Conservation (phyloP, 1,140 invertebrate species). For the Anthonomus grandis region DNA sequence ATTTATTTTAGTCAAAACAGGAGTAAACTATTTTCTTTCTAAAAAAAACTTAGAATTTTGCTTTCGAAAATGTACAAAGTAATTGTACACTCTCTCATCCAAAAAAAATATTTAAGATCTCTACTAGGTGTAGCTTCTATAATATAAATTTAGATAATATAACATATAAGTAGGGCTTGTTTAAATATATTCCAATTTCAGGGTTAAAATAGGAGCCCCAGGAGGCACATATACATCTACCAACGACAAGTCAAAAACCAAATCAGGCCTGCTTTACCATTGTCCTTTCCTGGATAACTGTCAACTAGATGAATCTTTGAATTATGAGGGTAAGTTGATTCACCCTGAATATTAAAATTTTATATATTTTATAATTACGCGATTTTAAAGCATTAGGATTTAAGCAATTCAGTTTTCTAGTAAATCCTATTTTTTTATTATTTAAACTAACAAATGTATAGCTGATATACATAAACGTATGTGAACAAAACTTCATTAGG, state of each 20-base stretch:
- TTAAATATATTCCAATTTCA: background rate
- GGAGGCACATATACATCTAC: background rate
- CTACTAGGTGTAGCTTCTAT: background rate
- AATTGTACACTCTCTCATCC: background rate
- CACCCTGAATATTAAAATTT: background rate
- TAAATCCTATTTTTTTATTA: no score
- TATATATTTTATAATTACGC: background rate
- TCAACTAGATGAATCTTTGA: background rate
- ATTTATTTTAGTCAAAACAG: no score
- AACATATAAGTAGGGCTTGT: background rate
- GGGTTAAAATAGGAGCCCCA: conserved; percentile 17
- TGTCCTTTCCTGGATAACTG: conserved; percentile 9
- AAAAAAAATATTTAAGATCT: background rate
- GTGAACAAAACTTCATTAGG: no score
- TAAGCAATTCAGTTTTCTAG: no score
- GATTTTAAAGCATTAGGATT: background rate
- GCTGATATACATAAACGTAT: no score
- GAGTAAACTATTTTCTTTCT: no score
- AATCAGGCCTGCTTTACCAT: conserved; percentile 15
- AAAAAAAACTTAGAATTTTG: background rate
- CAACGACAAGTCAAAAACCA: background rate
- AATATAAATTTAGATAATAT: background rate
- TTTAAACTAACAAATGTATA: no score
- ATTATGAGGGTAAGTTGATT: conserved; percentile 7
- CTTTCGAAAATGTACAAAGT: background rate